Base-by-base conservation (phyloP, 1,140 invertebrate genomes). In the Dinoponera quadriceps region DNA sequence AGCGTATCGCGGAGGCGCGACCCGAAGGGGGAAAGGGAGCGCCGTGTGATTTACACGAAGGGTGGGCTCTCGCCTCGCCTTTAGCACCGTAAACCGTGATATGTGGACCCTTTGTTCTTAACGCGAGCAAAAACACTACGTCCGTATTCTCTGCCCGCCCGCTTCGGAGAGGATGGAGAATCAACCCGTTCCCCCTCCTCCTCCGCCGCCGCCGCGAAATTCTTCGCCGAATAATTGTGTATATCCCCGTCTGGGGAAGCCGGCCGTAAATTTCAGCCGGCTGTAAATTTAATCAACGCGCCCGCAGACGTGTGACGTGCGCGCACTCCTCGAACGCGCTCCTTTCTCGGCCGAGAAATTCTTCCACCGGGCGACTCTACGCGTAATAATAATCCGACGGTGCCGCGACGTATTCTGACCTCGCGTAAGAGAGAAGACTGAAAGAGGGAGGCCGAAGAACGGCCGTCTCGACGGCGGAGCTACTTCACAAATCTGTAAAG, bases 401-500 rank as follows among this genome's bases (percentile, higher is more conserved):
- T 7, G 33, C 7, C 33, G 33, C 33, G 33, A 33, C 38, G 7
- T 44, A 44, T 44, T 11, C 38, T 44, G 13, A 54, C 16, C 18
- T 57, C 33, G n/a, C 9, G 13, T 3, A 22, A 44, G 38, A 44
- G 38, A 44, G 38, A 44, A 44, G 38, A 44, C 4, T 9, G 38
- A 11, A 9, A 44, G 7, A 44, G 38, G 11, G 7, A 44, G 38
- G 4, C 38, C 38, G 38, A 44, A 33, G 7, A 33, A 33, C 33
- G 33, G 33, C 33, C 33, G 33, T 7, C 33, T 33, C 33, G 33
- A 7, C 33, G 33, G 33, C 33, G 4, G 4, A 44, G 38, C 25
- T 51, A 54, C 18, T 75, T 75, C 18, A 62, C 27, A 75, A 51
- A 75, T 75, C 44, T 75, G 73, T 75, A 75, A 75, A 63, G 73